phyloP scores from a whole-genome alignment of 2,797 vertebrate species.

The Vultur gryphus region DNA sequence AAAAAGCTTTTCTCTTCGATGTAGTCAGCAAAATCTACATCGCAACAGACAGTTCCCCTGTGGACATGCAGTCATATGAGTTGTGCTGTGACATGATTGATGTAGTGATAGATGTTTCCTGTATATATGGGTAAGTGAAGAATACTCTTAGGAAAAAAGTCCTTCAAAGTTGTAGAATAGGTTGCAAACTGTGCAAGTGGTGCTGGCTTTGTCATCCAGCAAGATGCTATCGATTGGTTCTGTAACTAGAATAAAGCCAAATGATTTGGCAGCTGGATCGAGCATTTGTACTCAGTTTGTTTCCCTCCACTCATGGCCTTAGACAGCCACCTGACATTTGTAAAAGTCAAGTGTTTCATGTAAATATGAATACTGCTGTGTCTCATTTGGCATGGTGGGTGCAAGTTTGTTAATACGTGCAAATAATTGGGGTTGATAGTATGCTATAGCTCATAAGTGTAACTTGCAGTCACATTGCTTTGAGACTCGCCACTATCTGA shows the following conservation, averaged over 20 bases:
- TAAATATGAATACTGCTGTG: background rate
- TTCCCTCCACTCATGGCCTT: background rate
- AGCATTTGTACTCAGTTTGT: background rate
- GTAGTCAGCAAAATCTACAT: conserved; percentile 99
- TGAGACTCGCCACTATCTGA: background rate
- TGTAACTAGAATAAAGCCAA: background rate
- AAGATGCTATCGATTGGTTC: background rate
- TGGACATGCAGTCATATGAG: conserved; percentile 99
- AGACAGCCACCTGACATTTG: background rate
- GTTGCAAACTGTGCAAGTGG: background rate
- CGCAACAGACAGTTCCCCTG: conserved; percentile 97
- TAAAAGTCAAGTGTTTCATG: background rate
- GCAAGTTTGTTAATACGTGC: background rate
- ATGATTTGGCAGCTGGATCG: background rate
- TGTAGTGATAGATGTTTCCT: conserved; percentile 98
- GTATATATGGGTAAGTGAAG: conserved; percentile 95
- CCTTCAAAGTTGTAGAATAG: background rate
- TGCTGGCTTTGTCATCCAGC: background rate
- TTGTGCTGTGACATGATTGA: conserved; percentile 99
- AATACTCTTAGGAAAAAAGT: background rate
- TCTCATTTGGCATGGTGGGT: background rate
- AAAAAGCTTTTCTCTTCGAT: conserved; percentile 99
- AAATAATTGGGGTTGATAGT: rapidly evolving
- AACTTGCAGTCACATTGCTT: background rate
- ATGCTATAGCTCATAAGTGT: background rate